These are phyloP conservation scores for Ceuthmochares aereus DNA, from an alignment of 2,113 vertebrate species.

Conservation along the genomic window DNA sequence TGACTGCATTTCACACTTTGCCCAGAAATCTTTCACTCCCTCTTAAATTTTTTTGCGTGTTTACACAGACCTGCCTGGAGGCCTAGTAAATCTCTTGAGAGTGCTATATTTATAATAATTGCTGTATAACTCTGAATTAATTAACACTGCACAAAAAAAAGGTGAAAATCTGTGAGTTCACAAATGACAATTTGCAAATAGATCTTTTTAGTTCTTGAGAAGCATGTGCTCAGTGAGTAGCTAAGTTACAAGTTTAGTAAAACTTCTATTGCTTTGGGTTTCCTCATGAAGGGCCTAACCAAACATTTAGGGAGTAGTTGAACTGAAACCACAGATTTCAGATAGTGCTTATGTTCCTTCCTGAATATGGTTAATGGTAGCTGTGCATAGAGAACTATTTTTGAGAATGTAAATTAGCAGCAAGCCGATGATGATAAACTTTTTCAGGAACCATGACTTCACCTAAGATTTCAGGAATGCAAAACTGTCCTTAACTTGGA, in stretches of 20 bases:
- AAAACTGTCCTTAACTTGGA: not conserved
- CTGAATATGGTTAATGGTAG: not conserved
- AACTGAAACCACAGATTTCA: not conserved
- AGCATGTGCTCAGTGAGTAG: not conserved
- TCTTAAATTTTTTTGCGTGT: not conserved
- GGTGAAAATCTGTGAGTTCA: not conserved
- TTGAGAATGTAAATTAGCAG: not conserved
- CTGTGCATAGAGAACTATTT: not conserved
- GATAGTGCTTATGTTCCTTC: not conserved
- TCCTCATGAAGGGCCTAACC: not conserved
- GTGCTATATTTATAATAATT: not conserved
- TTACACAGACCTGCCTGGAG: not conserved
- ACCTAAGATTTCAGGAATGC: not conserved
- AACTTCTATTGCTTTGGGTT: not conserved
- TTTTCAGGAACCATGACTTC: not conserved
- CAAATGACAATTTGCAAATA: not conserved
- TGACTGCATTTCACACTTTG: not conserved
- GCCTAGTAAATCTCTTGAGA: not conserved
- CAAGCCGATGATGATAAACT: not conserved
- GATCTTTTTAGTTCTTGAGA: not conserved
- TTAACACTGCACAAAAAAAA: not conserved
- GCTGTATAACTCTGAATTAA: not conserved
- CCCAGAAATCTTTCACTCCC: not conserved
- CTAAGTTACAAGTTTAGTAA: not conserved
- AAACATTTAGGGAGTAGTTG: not conserved